These are phyloP conservation scores for Phoxinus phoxinus DNA, from an alignment of 2,113 vertebrate genomes.

Conservation along the genomic window DNA sequence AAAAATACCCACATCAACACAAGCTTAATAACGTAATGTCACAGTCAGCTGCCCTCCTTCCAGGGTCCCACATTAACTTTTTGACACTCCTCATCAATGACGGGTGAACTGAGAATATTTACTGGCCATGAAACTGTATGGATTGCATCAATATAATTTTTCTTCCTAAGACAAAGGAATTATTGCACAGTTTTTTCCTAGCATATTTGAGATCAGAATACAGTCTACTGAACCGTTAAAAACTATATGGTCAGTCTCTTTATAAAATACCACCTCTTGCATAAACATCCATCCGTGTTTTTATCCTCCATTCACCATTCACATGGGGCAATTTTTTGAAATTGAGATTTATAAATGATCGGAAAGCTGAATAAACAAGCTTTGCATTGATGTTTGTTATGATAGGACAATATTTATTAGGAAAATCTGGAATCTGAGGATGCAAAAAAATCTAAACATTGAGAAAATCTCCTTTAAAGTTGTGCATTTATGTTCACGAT, in stretches of 20 bases:
- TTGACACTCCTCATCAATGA: background rate
- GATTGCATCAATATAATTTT: background rate
- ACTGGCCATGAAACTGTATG: background rate
- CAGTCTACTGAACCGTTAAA: background rate
- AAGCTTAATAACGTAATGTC: slow-evolving; percentile 35
- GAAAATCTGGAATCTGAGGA: too few relatives aligned
- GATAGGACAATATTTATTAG: too few relatives aligned
- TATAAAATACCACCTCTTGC: background rate
- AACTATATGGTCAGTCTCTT: background rate
- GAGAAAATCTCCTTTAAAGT: too few relatives aligned
- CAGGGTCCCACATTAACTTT: background rate
- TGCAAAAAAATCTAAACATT: too few relatives aligned
- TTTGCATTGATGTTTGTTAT: too few relatives aligned
- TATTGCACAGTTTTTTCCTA: background rate
- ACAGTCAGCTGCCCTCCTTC: slow-evolving; percentile 9
- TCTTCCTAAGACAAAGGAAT: background rate
- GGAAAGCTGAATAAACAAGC: too few relatives aligned
- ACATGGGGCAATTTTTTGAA: too few relatives aligned
- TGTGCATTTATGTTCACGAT: too few relatives aligned
- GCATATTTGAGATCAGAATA: background rate
- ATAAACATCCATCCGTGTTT: background rate
- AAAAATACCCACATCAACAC: slow-evolving; percentile 31
- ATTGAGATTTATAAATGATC: too few relatives aligned
- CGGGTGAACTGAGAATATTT: background rate
- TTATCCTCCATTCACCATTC: too few relatives aligned